Conservation (phyloP, 2,113 vertebrate species). For the Poeciliopsis occidentalis region DNA sequence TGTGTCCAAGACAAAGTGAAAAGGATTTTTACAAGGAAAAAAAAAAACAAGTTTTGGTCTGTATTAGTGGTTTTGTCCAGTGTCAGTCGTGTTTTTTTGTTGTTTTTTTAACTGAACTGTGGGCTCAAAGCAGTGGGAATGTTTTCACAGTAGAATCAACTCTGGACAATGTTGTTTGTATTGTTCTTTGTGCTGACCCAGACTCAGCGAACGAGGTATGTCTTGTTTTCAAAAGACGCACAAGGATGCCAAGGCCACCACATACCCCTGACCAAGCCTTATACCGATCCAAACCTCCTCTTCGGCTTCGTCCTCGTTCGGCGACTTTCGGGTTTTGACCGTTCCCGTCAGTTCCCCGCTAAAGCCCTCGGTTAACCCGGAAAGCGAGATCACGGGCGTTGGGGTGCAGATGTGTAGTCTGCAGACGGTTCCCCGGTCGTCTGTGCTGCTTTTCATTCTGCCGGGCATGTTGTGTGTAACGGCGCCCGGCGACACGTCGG, state of each 20-base stretch:
- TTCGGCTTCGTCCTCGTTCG: slow-evolving; percentile 1
- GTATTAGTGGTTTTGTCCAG: slow-evolving; percentile 32
- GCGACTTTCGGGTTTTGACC: slow-evolving; percentile 11
- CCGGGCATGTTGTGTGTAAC: slow-evolving; percentile 31
- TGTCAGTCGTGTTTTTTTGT: slow-evolving; percentile 22
- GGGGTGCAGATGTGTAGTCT: slow-evolving; percentile 56
- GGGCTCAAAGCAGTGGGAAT: slow-evolving; percentile 69
- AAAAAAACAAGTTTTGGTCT: slow-evolving; percentile 8
- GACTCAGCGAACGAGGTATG: slow-evolving; percentile 52
- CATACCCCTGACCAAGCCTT: slow-evolving; percentile 15
- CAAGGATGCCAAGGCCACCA: neutral
- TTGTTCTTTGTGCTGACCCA: slow-evolving; percentile 66
- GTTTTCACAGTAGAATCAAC: slow-evolving; percentile 66
- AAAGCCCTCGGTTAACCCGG: slow-evolving; percentile 15
- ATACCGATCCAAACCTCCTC: slow-evolving; percentile 14
- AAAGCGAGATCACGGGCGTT: slow-evolving; percentile 53
- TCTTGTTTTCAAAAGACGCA: slow-evolving; percentile 46
- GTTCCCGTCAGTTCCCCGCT: slow-evolving; percentile 22
- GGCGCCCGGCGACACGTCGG: slow-evolving; percentile 28
- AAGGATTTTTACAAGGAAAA: neutral
- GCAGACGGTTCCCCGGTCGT: slow-evolving; percentile 25
- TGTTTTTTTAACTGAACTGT: slow-evolving; percentile 58
- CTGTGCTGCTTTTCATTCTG: slow-evolving; percentile 41
- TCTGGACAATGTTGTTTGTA: slow-evolving; percentile 67
- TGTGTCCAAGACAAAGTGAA: slow-evolving; percentile 13